phyloP scores from a whole-genome alignment of 53 echinoderm and acorn worm genomes.

The Stichopus horrens region DNA sequence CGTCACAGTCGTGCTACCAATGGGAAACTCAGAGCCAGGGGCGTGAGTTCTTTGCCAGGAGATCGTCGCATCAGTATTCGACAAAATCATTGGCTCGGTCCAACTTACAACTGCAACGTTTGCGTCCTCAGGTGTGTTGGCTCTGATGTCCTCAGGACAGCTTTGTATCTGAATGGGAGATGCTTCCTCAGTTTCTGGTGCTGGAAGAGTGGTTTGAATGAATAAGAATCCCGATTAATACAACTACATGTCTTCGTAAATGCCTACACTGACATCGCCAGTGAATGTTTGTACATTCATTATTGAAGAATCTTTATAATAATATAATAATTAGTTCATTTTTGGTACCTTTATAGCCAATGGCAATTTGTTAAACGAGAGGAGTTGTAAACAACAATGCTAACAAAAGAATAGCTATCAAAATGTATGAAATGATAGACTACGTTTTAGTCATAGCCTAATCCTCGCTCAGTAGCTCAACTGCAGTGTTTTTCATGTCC shows the following conservation, averaged over 20 bases:
- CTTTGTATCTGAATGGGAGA: background rate
- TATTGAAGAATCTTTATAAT: too few relatives aligned
- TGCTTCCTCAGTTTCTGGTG: background rate
- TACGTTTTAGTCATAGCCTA: too few relatives aligned
- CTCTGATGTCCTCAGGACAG: background rate
- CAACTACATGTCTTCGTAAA: background rate
- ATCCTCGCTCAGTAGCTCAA: too few relatives aligned
- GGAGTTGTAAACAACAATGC: too few relatives aligned
- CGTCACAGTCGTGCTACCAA: constrained; percentile 17
- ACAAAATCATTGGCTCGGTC: background rate
- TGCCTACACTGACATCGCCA: too few relatives aligned
- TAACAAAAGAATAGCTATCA: too few relatives aligned
- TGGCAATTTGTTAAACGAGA: too few relatives aligned
- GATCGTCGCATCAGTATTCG: background rate
- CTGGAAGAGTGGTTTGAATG: background rate
- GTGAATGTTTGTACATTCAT: too few relatives aligned
- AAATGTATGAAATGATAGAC: too few relatives aligned
- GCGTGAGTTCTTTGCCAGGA: constrained; percentile 16
- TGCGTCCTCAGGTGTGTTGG: background rate
- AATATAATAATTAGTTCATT: too few relatives aligned
- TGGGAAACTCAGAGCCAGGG: background rate
- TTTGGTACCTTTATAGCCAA: too few relatives aligned
- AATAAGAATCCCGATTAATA: background rate
- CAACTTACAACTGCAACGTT: background rate
- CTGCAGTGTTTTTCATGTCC: too few relatives aligned